These are phyloP conservation scores for Ctenochaetus hawaiiensis DNA, from an alignment of 2,797 vertebrate genomes.

Conservation along the genomic window DNA sequence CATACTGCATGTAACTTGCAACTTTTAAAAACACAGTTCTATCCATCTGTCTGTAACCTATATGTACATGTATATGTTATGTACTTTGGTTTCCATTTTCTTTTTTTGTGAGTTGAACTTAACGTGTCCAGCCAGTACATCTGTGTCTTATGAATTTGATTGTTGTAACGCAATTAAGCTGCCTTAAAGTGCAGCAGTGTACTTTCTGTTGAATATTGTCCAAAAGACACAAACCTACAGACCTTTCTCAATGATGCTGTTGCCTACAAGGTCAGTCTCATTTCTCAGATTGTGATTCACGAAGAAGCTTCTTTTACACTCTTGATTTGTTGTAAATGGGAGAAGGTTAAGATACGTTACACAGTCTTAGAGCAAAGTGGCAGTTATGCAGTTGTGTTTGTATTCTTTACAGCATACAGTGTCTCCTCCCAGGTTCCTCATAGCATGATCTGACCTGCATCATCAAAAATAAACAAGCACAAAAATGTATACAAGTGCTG, in stretches of 20 bases:
- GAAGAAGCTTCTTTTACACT: background rate
- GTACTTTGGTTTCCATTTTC: background rate
- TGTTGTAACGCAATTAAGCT: conserved; percentile 31
- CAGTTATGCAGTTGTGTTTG: background rate
- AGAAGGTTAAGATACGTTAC: background rate
- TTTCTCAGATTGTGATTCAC: conserved; percentile 5
- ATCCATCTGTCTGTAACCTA: background rate
- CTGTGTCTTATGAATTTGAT: conserved; percentile 48
- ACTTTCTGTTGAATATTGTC: conserved; percentile 31
- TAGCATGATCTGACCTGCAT: conserved; percentile 2
- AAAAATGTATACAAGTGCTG: background rate
- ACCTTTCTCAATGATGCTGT: conserved; percentile 24
- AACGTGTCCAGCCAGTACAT: conserved; percentile 19
- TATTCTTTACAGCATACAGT: background rate
- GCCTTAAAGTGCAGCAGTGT: conserved; percentile 14
- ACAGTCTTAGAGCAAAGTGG: background rate
- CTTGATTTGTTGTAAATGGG: background rate
- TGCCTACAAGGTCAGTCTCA: conserved; percentile 8
- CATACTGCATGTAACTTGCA: too few species aligned
- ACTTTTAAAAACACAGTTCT: too few species aligned
- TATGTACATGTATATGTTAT: conserved; percentile 3
- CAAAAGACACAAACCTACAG: conserved; percentile 5
- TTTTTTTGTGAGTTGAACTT: conserved; percentile 1
- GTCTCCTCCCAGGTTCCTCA: background rate
- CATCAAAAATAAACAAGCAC: conserved; percentile 24